phyloP scores from a whole-genome alignment of 2,888 invertebrate genomes.

The Octonoba sinensis region DNA sequence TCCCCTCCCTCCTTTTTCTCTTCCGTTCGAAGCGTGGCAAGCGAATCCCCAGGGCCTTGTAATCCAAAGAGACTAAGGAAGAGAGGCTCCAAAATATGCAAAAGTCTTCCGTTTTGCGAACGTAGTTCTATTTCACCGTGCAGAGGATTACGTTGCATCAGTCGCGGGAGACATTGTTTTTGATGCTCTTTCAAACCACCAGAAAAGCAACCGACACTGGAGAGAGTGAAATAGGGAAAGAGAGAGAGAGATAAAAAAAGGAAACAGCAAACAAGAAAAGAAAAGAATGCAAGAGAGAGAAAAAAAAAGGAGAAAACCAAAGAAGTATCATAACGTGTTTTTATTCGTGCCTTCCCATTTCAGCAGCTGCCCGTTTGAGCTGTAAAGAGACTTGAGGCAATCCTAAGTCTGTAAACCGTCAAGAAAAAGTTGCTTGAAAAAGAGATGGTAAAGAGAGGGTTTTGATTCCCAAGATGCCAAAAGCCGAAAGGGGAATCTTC shows the following conservation, averaged over 20 bases:
- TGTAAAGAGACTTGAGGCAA: conserved; percentile 64
- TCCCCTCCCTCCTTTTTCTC: conserved; percentile 7
- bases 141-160: conserved; percentile 57
- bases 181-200: conserved; percentile 57
- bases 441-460: conserved; percentile 51
- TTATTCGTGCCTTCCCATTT: conserved; percentile 60
- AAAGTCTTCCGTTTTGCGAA: conserved; percentile 48
- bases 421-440: conserved; percentile 56
- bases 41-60: conserved; percentile 45
- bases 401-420: conserved; percentile 61
- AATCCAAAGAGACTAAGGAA: conserved; percentile 58
- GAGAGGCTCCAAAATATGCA: conserved; percentile 56
- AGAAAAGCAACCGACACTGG: conserved; percentile 60
- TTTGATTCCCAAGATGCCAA: conserved; percentile 51
- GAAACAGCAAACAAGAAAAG: conserved; percentile 21
- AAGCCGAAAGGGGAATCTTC: conserved; percentile 39
- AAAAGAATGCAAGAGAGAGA: conserved; percentile 11
- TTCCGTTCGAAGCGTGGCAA: conserved; percentile 11
- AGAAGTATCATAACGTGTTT: conserved; percentile 61
- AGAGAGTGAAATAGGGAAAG: conserved; percentile 6
- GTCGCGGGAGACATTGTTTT: conserved; percentile 59
- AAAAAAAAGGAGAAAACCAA: conserved; percentile 21
- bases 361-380: conserved; percentile 54
- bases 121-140: conserved; percentile 44
- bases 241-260: conserved; percentile 12